Evolutionary conservation across 2,797 vertebrate species (phyloP).

Genomic region (Spinus pinus): DNA sequence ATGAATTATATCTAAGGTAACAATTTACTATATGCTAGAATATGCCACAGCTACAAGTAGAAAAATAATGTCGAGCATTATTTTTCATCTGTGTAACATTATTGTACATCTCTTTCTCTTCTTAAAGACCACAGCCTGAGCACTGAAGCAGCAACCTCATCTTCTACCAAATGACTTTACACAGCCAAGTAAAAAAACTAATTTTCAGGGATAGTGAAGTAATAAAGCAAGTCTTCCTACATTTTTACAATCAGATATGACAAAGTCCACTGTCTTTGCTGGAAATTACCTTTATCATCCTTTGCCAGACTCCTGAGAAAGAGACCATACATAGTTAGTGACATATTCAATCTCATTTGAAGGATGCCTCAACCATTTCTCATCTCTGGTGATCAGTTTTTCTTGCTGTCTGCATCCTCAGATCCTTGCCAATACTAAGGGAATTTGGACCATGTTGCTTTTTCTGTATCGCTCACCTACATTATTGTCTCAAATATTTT

Average conservation of each 20-base stretch:
- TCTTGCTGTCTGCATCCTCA: not conserved
- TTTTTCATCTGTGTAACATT: constrained; percentile 3
- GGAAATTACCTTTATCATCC: not conserved
- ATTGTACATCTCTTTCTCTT: not conserved
- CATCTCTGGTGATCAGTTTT: not conserved
- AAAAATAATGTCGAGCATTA: not conserved
- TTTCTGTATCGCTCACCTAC: not conserved
- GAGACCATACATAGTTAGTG: not conserved
- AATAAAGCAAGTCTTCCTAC: constrained; percentile 13
- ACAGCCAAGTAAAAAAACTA: constrained; percentile 51
- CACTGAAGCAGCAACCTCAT: constrained; percentile 52
- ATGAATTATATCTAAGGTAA: not conserved
- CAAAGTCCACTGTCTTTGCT: constrained; percentile 9
- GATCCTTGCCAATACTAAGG: not conserved
- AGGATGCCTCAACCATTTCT: not conserved
- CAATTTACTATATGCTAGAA: not conserved
- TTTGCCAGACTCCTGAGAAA: not conserved
- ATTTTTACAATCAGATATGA: constrained; percentile 29
- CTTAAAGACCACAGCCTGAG: constrained; percentile 7
- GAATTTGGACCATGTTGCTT: not conserved
- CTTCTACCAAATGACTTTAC: constrained; percentile 51
- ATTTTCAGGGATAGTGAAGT: constrained; percentile 51
- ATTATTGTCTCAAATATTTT: not conserved
- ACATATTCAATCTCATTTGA: not conserved
- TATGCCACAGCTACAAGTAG: not conserved